A percentile compares a stretch with the other conserved stretches of the same genome.
Conservation (phyloP, 2,888 invertebrate species). For the Sycophila texana region DNA sequence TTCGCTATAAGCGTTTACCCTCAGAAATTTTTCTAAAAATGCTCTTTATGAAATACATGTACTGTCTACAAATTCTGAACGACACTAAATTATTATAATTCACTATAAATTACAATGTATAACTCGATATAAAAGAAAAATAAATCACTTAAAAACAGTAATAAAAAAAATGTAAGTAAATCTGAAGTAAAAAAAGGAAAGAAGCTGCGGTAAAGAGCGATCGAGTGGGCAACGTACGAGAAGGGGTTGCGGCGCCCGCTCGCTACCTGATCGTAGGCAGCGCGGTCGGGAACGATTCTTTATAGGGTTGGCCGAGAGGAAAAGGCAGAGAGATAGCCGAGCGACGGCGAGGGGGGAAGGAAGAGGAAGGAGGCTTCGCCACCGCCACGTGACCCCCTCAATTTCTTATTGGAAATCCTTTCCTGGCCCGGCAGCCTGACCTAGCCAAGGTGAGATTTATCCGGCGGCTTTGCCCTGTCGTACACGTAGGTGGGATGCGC, state of each 20-base stretch:
- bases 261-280: constrained; percentile 42
- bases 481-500: neutral
- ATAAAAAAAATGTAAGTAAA: neutral
- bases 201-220: neutral
- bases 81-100: too few relatives aligned
- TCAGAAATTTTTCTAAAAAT: too few relatives aligned
- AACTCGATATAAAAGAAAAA: too few relatives aligned
- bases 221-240: constrained; percentile 47
- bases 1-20: too few relatives aligned
- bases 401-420: constrained; percentile 68
- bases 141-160: neutral
- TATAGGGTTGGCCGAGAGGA: constrained; percentile 11
- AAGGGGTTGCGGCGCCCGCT: constrained; percentile 44
- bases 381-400: constrained; percentile 66
- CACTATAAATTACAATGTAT: too few relatives aligned
- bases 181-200: neutral
- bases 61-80: too few relatives aligned
- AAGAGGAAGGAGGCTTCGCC: constrained; percentile 43
- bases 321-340: constrained; percentile 35
- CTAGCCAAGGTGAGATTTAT: constrained; percentile 72
- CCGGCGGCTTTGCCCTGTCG: constrained; percentile 67
- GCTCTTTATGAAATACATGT: too few relatives aligned
- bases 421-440: constrained; percentile 66
- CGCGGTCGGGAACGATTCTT: constrained; percentile 34
- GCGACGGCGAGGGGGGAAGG: constrained; percentile 42